phyloP scores from a whole-genome alignment of 1,140 invertebrate species.

The Diorhabda sublineata region DNA sequence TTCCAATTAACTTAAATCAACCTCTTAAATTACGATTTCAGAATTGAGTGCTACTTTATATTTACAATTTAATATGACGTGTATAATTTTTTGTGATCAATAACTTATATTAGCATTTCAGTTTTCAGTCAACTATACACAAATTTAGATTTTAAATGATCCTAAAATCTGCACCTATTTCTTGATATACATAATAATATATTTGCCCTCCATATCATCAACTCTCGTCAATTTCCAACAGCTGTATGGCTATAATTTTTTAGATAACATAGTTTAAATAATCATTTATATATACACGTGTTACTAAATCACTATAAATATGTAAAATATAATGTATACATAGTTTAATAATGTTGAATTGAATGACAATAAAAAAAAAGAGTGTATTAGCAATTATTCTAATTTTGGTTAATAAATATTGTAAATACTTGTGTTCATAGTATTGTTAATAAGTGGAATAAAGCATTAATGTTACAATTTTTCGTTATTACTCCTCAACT shows the following conservation, averaged over 20 bases:
- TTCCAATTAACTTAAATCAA: no score
- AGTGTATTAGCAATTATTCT: not conserved
- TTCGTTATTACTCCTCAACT: no score
- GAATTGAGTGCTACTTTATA: no score
- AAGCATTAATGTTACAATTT: slow-evolving; percentile 9
- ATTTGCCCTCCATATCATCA: not conserved
- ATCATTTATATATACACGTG: slow-evolving; percentile 3
- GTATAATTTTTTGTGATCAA: no score
- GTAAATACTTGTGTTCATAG: slow-evolving; percentile 7
- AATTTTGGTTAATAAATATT: not conserved
- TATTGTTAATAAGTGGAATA: slow-evolving; percentile 13
- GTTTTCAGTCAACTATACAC: no score
- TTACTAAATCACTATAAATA: slow-evolving; percentile 10
- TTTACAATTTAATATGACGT: no score
- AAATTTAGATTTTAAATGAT: no score
- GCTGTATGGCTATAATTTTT: not conserved
- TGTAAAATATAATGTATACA: not conserved
- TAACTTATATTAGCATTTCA: not conserved
- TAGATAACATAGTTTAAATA: slow-evolving; percentile 7
- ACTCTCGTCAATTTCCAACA: slow-evolving; percentile 4
- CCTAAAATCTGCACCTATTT: not conserved
- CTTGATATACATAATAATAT: not conserved
- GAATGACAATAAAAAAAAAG: slow-evolving; percentile 5
- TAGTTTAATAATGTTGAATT: not conserved
- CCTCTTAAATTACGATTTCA: no score